phyloP scores from a whole-genome alignment of 1,140 invertebrate species.

The Oscheius sp. region DNA sequence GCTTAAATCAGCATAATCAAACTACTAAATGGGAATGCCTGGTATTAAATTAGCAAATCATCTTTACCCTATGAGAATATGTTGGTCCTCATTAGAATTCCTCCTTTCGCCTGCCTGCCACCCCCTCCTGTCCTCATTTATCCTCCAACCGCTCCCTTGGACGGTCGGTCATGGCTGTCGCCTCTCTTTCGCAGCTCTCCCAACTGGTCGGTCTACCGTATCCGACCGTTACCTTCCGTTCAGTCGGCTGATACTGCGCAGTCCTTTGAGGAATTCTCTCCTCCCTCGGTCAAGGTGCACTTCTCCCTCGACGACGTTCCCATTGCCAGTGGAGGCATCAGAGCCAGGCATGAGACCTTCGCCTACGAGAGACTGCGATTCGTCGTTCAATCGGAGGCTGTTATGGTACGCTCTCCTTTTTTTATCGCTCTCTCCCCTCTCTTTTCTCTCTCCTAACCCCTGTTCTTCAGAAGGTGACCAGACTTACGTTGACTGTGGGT shows the following conservation, averaged over 20 bases:
- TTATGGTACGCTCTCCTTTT: not conserved
- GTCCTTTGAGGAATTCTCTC: not conserved
- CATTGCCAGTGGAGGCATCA: not conserved
- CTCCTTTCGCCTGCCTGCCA: too few relatives aligned
- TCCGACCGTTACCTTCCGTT: too few relatives aligned
- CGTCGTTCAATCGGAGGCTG: not conserved
- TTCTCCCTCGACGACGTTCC: not conserved
- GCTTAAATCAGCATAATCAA: too few relatives aligned
- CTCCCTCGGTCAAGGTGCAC: not conserved
- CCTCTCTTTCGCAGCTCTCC: too few relatives aligned
- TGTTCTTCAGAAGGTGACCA: not conserved
- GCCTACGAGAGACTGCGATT: not conserved
- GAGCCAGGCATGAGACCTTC: not conserved
- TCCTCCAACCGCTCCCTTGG: too few relatives aligned
- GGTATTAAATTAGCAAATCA: too few relatives aligned
- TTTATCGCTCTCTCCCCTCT: not conserved
- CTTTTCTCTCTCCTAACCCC: not conserved
- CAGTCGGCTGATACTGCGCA: not conserved
- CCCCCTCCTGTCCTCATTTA: too few relatives aligned
- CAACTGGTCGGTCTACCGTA: too few relatives aligned
- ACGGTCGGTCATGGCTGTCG: too few relatives aligned
- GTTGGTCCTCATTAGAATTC: too few relatives aligned
- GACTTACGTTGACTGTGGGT: not conserved
- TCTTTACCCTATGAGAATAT: too few relatives aligned
- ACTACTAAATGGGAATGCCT: too few relatives aligned